Evolutionary conservation across 2,888 invertebrate species (phyloP), one percentile per base, ranked within the genome.

Genomic region (Perithous albicinctus): DNA sequence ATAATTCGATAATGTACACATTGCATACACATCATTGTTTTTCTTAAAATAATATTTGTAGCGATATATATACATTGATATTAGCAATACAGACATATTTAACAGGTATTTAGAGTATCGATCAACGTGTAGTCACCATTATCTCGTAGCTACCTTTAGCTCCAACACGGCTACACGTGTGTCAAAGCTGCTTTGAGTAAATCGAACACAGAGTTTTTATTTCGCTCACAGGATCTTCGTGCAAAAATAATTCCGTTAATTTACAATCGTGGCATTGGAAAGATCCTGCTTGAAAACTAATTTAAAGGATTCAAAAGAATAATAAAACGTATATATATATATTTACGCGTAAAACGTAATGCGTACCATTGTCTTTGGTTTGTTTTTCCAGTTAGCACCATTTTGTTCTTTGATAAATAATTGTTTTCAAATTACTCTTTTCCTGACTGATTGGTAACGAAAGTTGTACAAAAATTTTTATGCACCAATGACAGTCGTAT

Each of bases 321-420:
- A 35, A 10, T 15, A 56, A 7, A 46, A 75, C 15, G 18, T 66
- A 59, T 32, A 1, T 48, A 59, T 12, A 26, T 66, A 59, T 32
- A 1, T 48, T 66, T 12, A 18, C 43, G 51, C 46, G 5, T 48
- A 64, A 56, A 26, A 38, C 75, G 43, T 69, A 48, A 54, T 41
- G 38, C 54, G 8, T 35, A 73, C 32, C 38, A 63, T 56, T 41
- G 29, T 81, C 78, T 78, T 81, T 81, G 81, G 81, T 78, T 35
- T 78, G 15, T 43, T 15, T 77, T 69, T 43, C 64, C 5, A 12
- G 38, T n/a, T 51, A 78, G 78, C 78, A 82, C 74, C 78, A 10
- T 8, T 10, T 15, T 29, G 2, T 54, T 61, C 12, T 35, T 59
- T 32, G 56, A 26, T 38, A 20, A 35, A 74, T 35, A 32, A 73